These are phyloP conservation scores for Eudyptes chrysolophus DNA, from an alignment of 2,113 vertebrate genomes.

Conservation along the genomic window DNA sequence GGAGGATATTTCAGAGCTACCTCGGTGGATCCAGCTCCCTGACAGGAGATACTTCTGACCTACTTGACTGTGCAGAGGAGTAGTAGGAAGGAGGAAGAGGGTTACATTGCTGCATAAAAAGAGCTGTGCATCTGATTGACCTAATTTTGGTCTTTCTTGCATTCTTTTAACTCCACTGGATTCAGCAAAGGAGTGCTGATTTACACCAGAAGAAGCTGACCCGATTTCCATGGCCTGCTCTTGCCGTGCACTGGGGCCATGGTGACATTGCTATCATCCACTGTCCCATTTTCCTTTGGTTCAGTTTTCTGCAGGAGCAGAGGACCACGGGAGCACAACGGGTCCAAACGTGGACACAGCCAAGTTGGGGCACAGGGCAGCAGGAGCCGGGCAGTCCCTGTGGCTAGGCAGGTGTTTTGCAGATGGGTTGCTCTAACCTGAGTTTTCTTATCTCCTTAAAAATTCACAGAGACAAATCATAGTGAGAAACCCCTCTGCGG, in stretches of 20 bases:
- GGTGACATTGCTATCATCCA: background rate
- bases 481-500: background rate
- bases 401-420: accelerated
- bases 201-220: conserved; percentile 39
- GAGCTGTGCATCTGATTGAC: conserved; percentile 46
- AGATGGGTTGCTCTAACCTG: background rate
- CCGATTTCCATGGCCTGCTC: background rate
- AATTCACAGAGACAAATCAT: background rate
- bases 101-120: conserved; percentile 28
- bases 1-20: background rate
- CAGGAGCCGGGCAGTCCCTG: background rate
- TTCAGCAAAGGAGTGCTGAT: conserved; percentile 2
- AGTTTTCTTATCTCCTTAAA: background rate
- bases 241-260: background rate
- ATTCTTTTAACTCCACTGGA: background rate
- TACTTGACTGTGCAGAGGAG: conserved; percentile 32
- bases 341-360: background rate
- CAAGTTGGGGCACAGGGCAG: background rate
- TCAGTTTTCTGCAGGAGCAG: background rate
- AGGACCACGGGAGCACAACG: accelerated
- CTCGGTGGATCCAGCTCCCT: background rate
- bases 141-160: conserved; percentile 50
- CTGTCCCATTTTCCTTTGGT: background rate
- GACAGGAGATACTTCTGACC: conserved; percentile 48
- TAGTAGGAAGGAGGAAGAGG: background rate